Base-by-base conservation (phyloP, 2,113 vertebrate species). In the Lophius piscatorius region DNA sequence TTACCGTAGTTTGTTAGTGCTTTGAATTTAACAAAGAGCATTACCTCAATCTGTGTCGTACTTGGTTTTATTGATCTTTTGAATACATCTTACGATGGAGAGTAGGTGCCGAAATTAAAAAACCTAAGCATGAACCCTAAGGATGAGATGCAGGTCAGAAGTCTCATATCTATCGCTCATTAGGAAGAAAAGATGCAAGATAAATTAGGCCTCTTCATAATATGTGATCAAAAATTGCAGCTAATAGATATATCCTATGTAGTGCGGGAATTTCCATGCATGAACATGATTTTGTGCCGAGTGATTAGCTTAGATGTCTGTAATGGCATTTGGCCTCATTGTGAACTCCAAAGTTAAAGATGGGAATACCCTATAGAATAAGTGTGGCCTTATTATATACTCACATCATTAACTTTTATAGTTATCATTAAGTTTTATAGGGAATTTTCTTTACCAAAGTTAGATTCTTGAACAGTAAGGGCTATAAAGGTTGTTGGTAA, bases 21-120 rank as follows among this genome's bases (percentile, higher is more conserved):
- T 88, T 84, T 85, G 84, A 86, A 86, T 80, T 72, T 70, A 73
- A 68, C 76, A 89, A 90, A 90, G 89, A 79, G 38, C 81, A 47
- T 82, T 78, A 48, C 80, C 82, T 90, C 88, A 89, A 81, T 91
- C 89, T 81, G 58, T 82, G 75, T 88, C 88, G 76, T 33, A 26
- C 68, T 78, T 73, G 41, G 47, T 50, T 57, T 80, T 72, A 81
- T 72, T 87, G 75, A 84, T 89, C 81, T 86, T 73, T 61, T 28
- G 70, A 26, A 35, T 61, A 42, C 40, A 33, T 75, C 80, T 70
- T 31, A 31, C 82, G 85, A 80, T 80, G 74, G 78, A 50, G 26
- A 46, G 82, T 85, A 76, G 78, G 83, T 76, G 64, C 76, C 81
- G 81, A 76, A 66, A 77, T 78, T 51, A 82, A 68, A 63, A 73